A percentile compares a stretch with the other conserved stretches of the same genome.
These are phyloP conservation scores for Alligator sinensis DNA, from an alignment of 2,113 vertebrate species.

Conservation along the genomic window DNA sequence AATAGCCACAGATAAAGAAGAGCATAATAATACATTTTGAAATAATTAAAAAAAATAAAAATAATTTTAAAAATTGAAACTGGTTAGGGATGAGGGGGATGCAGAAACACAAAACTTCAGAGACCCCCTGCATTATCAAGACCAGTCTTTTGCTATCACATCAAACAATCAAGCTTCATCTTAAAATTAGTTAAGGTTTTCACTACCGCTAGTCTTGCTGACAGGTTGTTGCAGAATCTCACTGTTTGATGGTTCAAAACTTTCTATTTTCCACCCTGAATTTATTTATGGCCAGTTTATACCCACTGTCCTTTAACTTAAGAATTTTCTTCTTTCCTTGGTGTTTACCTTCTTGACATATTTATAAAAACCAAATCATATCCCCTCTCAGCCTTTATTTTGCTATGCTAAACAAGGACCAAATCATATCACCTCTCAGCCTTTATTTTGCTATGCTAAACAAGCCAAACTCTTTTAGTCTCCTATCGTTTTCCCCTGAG, in stretches of 20 bases:
- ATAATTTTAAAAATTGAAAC: too few relatives aligned
- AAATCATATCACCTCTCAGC: background rate
- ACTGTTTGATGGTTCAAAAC: background rate
- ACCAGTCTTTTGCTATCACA: background rate
- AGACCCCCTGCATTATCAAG: background rate
- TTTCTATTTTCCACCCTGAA: background rate
- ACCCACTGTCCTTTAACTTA: background rate
- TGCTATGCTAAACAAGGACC: conserved; percentile 20
- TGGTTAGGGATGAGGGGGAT: too few relatives aligned
- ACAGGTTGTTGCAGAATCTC: background rate
- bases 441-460: conserved; percentile 32
- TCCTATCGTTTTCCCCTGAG: conserved; percentile 3
- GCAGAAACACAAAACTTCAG: background rate
- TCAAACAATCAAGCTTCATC: background rate
- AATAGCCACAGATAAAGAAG: too few relatives aligned
- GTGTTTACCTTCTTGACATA: background rate
- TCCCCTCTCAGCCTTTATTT: background rate
- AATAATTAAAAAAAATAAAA: too few relatives aligned
- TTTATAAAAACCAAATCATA: background rate
- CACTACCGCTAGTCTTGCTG: background rate
- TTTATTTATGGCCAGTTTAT: background rate
- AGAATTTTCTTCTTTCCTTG: conserved; percentile 8
- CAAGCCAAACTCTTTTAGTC: conserved; percentile 38
- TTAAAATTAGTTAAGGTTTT: background rate
- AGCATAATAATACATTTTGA: too few relatives aligned